A percentile compares a stretch with the other conserved stretches of the same genome.
Conservation (phyloP, 2,797 vertebrate genomes). For the Numenius phaeopus region DNA sequence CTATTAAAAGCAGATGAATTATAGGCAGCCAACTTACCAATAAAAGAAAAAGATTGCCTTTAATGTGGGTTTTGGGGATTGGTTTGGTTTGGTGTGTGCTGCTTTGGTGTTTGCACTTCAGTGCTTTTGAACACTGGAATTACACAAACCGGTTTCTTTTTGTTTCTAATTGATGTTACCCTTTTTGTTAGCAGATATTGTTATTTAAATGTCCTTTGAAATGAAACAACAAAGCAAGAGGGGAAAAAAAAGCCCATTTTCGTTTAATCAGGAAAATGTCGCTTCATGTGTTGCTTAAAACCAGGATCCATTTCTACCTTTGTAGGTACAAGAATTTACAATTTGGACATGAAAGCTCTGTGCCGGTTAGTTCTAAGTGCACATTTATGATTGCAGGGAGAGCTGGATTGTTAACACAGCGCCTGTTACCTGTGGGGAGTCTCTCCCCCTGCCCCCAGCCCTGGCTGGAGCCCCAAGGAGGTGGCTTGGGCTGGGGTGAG, state of each 20-base stretch:
- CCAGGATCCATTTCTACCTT: not conserved
- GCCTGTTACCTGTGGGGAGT: fast-evolving
- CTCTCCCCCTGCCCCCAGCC: not conserved
- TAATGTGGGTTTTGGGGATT: conserved; percentile 65
- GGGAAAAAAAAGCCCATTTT: not conserved
- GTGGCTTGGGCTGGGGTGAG: not conserved
- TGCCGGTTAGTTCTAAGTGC: not conserved
- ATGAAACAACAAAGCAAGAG: conserved; percentile 45
- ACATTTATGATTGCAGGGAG: not conserved
- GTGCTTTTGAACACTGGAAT: conserved; percentile 51
- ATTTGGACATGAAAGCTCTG: not conserved
- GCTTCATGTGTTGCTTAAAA: not conserved
- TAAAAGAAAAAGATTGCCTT: not conserved
- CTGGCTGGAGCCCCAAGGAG: fast-evolving
- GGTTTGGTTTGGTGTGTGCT: conserved; percentile 38
- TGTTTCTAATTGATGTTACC: conserved; percentile 45
- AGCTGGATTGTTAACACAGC: not conserved
- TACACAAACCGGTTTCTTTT: conserved; percentile 10
- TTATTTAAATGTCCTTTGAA: conserved; percentile 55
- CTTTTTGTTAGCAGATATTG: conserved; percentile 60
- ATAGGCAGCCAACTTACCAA: not conserved
- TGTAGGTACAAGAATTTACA: not conserved
- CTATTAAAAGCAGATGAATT: not conserved
- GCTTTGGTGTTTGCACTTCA: conserved; percentile 40
- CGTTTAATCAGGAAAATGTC: conserved; percentile 13